Evolutionary conservation across 92 coral and sea anemone species (phyloP), one percentile per base, ranked within the genome.

Genomic region (Epizoanthus fatuus): DNA sequence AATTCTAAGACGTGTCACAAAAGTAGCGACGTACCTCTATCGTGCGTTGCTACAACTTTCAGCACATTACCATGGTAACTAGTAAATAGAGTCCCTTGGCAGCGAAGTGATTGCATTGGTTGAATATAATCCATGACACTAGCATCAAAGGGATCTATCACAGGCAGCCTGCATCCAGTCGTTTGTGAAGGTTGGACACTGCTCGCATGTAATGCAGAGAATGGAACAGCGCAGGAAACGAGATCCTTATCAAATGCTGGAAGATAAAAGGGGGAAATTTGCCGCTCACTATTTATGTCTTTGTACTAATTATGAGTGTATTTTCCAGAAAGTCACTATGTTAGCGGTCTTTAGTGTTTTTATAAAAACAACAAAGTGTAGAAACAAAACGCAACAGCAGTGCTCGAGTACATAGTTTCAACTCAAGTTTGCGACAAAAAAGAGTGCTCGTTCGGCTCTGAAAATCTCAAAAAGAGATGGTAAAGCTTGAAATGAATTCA

Each of bases 141-240:
- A 16, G 84, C 70, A 66, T 87, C 94, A 68, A 89, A 93, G 6
- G 96, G 96, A 19, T 93, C 79, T 3, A 93, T 84, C 5, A 68
- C 47, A 3, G 96, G 96, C 12, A 93, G 75, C 22, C 69, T 86
- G 35, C 96, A 93, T 39, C 92, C 90, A 17, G 77, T 7, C 16
- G 8, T 47, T 7, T 17, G 55, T 16, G 15, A 35, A 16, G 13
- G 47, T 42, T 51, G 49, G 14, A 15, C 74, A 51, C 75, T 44
- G 13, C 55, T 69, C 37, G 20, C 3, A 19, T 63, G 65, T 16
- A 12, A 39, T 42, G 5, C 57, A 58, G 73, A 49, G 29, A 69
- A 62, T 49, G 69, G 69, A 9, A 10, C 7, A 22, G 9, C 16
- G 16, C 69, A 63, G 42, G 42, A 29, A 15, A 25, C 0, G 5